Percentiles rank a stretch among this genome's conserved stretches.
phyloP scores from a whole-genome alignment of 1,140 invertebrate genomes.

The Hyles euphorbiae region DNA sequence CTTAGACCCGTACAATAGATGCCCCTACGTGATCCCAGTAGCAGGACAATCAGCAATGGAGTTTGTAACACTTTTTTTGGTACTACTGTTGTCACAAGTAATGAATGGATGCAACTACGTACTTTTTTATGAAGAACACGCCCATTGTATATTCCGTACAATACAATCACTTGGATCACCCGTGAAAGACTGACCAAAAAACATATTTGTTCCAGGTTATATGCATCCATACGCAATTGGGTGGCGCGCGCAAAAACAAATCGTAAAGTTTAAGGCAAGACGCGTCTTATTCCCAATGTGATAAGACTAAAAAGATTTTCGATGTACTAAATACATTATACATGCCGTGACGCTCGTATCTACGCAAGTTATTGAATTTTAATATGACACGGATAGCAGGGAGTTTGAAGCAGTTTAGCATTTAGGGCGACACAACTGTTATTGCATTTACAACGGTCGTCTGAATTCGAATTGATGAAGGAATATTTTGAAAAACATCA shows the following conservation, averaged over 20 bases:
- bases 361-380: slow-evolving; percentile 60
- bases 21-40: too few relatives aligned
- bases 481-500: background rate
- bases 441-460: background rate
- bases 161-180: slow-evolving; percentile 21
- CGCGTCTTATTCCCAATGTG: slow-evolving; percentile 25
- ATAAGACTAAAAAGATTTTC: slow-evolving; percentile 23
- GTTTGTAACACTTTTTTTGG: too few relatives aligned
- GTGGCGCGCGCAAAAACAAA: slow-evolving; percentile 31
- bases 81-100: background rate
- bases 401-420: slow-evolving; percentile 1
- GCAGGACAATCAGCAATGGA: too few relatives aligned
- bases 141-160: slow-evolving; percentile 39
- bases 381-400: slow-evolving; percentile 33
- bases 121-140: slow-evolving; percentile 46
- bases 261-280: slow-evolving; percentile 21
- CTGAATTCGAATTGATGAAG: background rate
- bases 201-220: slow-evolving; percentile 40
- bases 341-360: slow-evolving; percentile 43
- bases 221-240: slow-evolving; percentile 42
- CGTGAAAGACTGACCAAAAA: slow-evolving; percentile 39
- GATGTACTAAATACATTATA: slow-evolving; percentile 53
- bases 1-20: too few relatives aligned
- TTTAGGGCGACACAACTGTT: background rate
- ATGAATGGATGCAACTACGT: slow-evolving; percentile 18